Percentiles rank a stretch among this genome's conserved stretches.
These are phyloP conservation scores for Diplazon laetatorius DNA, from an alignment of 2,888 invertebrate species.

Conservation along the genomic window DNA sequence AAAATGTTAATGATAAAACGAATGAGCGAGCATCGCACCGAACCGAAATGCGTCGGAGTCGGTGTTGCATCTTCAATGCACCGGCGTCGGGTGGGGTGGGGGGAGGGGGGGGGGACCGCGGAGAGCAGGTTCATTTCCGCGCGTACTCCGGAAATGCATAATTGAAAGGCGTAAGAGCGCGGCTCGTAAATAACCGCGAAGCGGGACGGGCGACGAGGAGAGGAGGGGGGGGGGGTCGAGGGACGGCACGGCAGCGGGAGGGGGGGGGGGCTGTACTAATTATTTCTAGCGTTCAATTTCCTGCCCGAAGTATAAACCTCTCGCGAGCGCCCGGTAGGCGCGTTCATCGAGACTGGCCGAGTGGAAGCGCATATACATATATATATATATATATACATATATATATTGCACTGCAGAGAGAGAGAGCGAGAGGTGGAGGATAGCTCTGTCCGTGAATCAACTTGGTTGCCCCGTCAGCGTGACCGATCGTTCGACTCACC, in stretches of 20 bases:
- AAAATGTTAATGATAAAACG: not conserved
- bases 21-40: not conserved
- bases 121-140: slow-evolving; percentile 75
- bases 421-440: slow-evolving; percentile 29
- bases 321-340: slow-evolving; percentile 44
- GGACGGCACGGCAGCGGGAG: slow-evolving; percentile 48
- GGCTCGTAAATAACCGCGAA: slow-evolving; percentile 74
- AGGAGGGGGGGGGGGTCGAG: not conserved
- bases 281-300: slow-evolving; percentile 79
- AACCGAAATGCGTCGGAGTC: slow-evolving; percentile 23
- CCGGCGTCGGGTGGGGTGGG: slow-evolving; percentile 38
- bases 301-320: slow-evolving; percentile 71
- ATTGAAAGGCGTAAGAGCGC: slow-evolving; percentile 76
- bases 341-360: slow-evolving; percentile 53
- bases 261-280: slow-evolving; percentile 67
- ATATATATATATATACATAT: not conserved
- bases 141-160: slow-evolving; percentile 75
- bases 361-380: slow-evolving; percentile 8
- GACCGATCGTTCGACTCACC: slow-evolving; percentile 72
- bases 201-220: not conserved
- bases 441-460: slow-evolving; percentile 65
- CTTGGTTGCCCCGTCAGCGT: slow-evolving; percentile 67
- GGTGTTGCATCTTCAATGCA: slow-evolving; percentile 60
- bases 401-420: not conserved
- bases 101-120: no score